Evolutionary conservation across 64 coral and sea anemone genomes (phyloP).

Genomic region (Pachyseris speciosa): DNA sequence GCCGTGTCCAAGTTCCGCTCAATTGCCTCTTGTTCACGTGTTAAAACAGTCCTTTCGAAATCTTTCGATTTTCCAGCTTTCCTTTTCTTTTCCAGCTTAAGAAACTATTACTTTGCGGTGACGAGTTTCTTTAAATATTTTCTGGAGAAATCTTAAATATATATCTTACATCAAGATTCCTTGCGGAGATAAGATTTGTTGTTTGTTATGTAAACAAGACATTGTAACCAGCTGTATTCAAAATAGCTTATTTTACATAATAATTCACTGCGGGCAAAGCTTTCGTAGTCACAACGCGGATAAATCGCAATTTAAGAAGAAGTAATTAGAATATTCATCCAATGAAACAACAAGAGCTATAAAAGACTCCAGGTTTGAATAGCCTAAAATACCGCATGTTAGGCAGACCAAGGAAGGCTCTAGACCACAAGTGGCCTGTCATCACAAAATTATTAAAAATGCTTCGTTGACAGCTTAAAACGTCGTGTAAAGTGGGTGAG

Average conservation of each 20-base stretch:
- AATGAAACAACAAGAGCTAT: neutral
- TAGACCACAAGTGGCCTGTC: constrained; percentile 21
- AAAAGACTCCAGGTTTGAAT: neutral
- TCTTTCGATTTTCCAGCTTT: neutral
- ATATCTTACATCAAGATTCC: neutral
- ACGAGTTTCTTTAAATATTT: constrained; percentile 16
- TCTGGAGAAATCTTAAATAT: neutral
- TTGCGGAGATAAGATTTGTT: neutral
- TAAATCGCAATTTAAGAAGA: neutral
- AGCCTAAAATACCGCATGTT: neutral
- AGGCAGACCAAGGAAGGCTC: neutral
- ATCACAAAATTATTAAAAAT: constrained; percentile 2
- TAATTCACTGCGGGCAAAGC: constrained; percentile 14
- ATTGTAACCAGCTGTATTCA: neutral
- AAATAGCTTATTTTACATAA: neutral
- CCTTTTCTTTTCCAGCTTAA: neutral
- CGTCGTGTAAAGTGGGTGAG: neutral
- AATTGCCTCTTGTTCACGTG: constrained; percentile 1
- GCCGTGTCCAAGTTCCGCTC: neutral
- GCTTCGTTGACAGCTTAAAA: constrained; percentile 1
- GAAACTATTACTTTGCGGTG: neutral
- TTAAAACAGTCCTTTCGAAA: neutral
- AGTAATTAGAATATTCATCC: neutral
- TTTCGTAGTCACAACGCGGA: neutral
- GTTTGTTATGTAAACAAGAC: constrained; percentile 29